Percentiles rank a stretch among this genome's conserved stretches.
These are phyloP conservation scores for Scopus umbretta DNA, from an alignment of 2,113 vertebrate species.

Conservation along the genomic window DNA sequence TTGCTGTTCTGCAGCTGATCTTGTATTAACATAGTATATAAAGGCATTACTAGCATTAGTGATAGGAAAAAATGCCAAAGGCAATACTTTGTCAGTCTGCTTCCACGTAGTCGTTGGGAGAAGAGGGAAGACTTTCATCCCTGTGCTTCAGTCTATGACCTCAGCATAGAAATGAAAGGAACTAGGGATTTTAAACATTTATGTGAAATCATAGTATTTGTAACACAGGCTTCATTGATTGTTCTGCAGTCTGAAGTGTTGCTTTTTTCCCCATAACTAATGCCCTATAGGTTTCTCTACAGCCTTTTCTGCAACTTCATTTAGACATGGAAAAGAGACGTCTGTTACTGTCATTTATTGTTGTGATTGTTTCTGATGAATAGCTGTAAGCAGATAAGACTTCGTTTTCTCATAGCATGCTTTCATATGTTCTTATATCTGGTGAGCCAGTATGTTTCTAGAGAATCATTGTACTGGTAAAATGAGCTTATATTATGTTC, in stretches of 20 bases:
- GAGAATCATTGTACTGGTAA: background rate
- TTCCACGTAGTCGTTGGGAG: background rate
- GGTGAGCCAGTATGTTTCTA: background rate
- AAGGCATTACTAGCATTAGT: background rate
- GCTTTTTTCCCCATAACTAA: background rate
- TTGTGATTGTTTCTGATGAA: background rate
- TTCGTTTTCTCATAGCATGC: background rate
- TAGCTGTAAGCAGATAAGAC: background rate
- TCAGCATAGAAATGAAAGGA: background rate
- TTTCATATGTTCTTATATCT: background rate
- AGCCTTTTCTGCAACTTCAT: background rate
- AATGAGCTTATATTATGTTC: background rate
- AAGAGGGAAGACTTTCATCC: background rate
- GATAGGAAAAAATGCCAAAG: background rate
- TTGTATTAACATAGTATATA: background rate
- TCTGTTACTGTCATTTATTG: background rate
- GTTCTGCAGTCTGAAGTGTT: background rate
- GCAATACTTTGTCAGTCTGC: background rate
- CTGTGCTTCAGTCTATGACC: background rate
- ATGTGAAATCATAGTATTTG: background rate
- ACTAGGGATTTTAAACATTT: background rate
- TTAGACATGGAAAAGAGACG: background rate
- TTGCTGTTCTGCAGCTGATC: background rate
- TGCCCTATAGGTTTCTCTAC: background rate
- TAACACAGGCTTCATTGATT: background rate